A percentile compares a stretch with the other conserved stretches of the same genome.
Conservation (phyloP, 2,888 invertebrate genomes). For the Parnassius apollo region DNA sequence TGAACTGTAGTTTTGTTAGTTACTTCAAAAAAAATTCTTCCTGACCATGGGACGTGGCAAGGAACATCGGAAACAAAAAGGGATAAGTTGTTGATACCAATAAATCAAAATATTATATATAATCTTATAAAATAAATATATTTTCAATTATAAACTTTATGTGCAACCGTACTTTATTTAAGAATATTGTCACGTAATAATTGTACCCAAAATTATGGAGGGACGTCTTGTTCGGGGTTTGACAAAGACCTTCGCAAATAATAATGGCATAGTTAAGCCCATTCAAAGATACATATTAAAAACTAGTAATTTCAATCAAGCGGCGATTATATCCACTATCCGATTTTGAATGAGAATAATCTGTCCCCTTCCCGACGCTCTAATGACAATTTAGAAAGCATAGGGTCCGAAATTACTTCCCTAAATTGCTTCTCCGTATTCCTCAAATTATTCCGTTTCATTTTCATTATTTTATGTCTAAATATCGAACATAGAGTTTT, state of each 20-base stretch:
- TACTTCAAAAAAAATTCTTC: too few relatives aligned
- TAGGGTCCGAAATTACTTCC: conserved; percentile 24
- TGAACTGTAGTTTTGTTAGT: too few relatives aligned
- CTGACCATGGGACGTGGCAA: too few relatives aligned
- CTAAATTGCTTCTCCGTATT: conserved; percentile 18
- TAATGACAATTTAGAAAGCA: conserved; percentile 25
- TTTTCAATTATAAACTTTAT: not conserved
- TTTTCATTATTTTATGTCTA: not conserved
- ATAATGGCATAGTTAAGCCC: conserved; percentile 18
- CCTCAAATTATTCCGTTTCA: conserved; percentile 7
- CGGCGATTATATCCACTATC: conserved; percentile 48
- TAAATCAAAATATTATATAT: too few relatives aligned
- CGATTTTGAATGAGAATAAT: conserved; percentile 22
- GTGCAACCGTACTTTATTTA: not conserved
- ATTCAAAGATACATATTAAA: conserved; percentile 30
- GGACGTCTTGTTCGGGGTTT: conserved; percentile 1
- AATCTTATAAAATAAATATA: too few relatives aligned
- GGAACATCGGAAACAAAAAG: too few relatives aligned
- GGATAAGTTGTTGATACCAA: too few relatives aligned
- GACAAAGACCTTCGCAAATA: conserved; percentile 18
- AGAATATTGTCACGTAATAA: conserved; percentile 13
- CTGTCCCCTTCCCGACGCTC: conserved; percentile 18
- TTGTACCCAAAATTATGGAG: conserved; percentile 9
- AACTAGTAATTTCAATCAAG: conserved; percentile 54
- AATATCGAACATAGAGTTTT: not conserved